phyloP scores from a whole-genome alignment of 2,888 invertebrate species.

The Apotomis betuletana region DNA sequence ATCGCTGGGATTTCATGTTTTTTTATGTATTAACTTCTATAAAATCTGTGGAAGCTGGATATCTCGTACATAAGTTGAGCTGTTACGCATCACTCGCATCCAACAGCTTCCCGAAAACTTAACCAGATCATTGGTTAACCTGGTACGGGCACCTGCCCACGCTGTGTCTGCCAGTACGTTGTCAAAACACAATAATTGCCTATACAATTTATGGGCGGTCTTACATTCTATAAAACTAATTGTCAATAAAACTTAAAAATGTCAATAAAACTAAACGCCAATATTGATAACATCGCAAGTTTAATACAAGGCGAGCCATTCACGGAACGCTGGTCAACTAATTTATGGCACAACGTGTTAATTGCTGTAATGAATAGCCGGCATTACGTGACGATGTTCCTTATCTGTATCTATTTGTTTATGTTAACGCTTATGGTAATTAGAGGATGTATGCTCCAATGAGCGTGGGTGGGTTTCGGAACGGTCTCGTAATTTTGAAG shows the following conservation, averaged over 20 bases:
- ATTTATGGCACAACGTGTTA: conserved; percentile 76
- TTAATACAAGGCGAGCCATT: conserved; percentile 60
- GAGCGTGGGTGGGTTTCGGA: conserved; percentile 51
- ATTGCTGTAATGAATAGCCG: conserved; percentile 75
- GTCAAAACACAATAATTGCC: no score
- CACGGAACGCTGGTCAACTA: conserved; percentile 61
- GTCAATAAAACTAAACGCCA: conserved; percentile 46
- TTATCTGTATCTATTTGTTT: conserved; percentile 72
- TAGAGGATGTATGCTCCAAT: conserved; percentile 73
- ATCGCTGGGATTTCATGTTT: no score
- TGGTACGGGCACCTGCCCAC: no score
- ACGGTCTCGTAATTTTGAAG: conserved; percentile 42
- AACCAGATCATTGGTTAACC: no score
- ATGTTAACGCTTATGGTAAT: conserved; percentile 76
- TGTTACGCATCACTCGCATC: no score
- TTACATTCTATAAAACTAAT: no score
- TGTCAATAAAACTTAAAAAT: conserved; percentile 44
- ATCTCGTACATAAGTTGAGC: no score
- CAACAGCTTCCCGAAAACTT: no score
- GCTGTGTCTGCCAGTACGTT: no score
- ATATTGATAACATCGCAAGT: conserved; percentile 48
- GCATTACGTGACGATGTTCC: conserved; percentile 61
- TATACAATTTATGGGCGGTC: no score
- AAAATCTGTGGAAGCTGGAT: no score
- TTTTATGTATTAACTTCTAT: no score